Conservation (phyloP, 1,140 invertebrate species). For the Leucophenga varia region DNA sequence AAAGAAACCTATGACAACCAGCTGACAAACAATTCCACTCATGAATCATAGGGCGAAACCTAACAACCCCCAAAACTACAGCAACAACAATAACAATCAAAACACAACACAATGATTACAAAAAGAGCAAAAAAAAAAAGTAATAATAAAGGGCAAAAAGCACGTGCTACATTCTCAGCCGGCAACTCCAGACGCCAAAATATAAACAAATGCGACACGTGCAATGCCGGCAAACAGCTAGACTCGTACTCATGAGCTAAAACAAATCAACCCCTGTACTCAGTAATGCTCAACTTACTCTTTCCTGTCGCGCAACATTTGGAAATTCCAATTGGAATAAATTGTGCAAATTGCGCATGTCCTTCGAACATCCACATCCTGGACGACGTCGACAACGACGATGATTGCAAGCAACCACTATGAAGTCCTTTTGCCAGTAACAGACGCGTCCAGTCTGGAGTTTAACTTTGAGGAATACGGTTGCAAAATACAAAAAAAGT, state of each 20-base stretch:
- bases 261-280: too few species aligned
- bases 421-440: slow-evolving; percentile 36
- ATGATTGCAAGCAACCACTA: slow-evolving; percentile 23
- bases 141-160: too few species aligned
- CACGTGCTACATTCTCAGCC: too few species aligned
- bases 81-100: too few species aligned
- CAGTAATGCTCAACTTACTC: too few species aligned
- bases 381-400: slow-evolving; percentile 3
- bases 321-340: slow-evolving; percentile 36
- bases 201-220: slow-evolving; percentile 40
- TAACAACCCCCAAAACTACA: too few species aligned
- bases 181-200: slow-evolving; percentile 12
- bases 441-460: slow-evolving; percentile 49
- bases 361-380: slow-evolving; percentile 48
- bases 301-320: not conserved
- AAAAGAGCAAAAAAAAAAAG: too few species aligned
- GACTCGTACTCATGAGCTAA: too few species aligned
- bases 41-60: too few species aligned
- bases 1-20: slow-evolving; percentile 5
- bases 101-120: too few species aligned
- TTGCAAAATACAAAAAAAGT: slow-evolving; percentile 31
- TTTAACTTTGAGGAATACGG: slow-evolving; percentile 55
- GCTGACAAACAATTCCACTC: not conserved
- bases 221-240: too few species aligned
- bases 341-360: slow-evolving; percentile 39